Base-by-base conservation (phyloP, 35 echinoderm and acorn worm species). In the Patiria miniata region DNA sequence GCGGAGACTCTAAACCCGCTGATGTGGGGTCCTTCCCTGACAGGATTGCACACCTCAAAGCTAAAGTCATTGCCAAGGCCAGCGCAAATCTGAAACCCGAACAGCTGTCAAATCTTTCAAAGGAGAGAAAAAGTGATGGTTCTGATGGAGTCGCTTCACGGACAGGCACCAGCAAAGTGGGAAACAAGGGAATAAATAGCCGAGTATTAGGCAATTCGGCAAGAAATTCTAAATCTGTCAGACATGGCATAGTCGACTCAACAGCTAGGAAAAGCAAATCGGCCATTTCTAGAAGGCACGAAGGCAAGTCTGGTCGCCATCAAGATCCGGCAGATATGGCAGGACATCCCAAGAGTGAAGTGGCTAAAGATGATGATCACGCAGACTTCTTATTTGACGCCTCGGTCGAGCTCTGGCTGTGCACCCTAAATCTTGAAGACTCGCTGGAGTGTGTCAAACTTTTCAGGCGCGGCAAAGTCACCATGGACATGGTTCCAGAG, bases 1-100 rank as follows among this genome's bases (percentile, higher is more conserved):
- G 2, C 2, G 44, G 22, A 77, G 8, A 50, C 19, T 26, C 68
- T 77, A 78, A 40, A 76, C 47, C 26, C 50, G 16, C 39, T 36
- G 59, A 44, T 4, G 51, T 1, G 0, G 85, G 42, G 5, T 54
- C 68, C 0, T 37, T 59, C 38, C 33, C 82, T 0, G 68, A 90
- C 5, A 61, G 68, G 54, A 90, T 90, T 10, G 39, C 81, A 36
- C 18, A 40, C 18, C 50, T 90, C 26, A 90, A 90, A 58, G 88
- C 61, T 47, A 90, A 90, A 51, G 88, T 90, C 51, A 82, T 90
- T 0, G 68, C 80, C 28, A 90, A 90, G 55, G 88, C 88, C 52
- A 90, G 88, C 78, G 61, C 88, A 52, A 90, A 90, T 52, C 54
- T 84, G 0, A 84, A 84, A 56, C 59, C 60, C 0, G 57, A 83